These are phyloP conservation scores for Halcyon leucocephala DNA, from an alignment of 2,797 vertebrate species.

Conservation along the genomic window DNA sequence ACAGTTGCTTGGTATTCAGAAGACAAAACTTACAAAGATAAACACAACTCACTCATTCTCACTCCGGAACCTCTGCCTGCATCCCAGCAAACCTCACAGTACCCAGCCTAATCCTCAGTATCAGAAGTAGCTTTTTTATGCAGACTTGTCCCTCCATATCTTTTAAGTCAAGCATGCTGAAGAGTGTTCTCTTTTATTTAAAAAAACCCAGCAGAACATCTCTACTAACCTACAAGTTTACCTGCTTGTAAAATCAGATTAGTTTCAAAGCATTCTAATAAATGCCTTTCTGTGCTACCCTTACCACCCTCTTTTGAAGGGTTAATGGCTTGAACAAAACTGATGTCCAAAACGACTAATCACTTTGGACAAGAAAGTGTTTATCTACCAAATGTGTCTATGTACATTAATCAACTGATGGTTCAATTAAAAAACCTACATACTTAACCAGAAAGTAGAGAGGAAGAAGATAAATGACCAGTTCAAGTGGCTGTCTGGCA, in stretches of 20 bases:
- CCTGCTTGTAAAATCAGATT: neutral
- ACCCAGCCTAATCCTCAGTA: neutral
- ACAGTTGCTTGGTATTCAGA: neutral
- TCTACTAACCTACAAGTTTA: neutral
- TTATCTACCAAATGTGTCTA: neutral
- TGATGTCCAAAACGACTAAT: neutral
- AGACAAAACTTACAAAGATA: neutral
- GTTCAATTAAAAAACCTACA: neutral
- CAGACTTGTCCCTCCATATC: neutral
- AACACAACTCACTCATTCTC: neutral
- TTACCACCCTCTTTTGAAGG: neutral
- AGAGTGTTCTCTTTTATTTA: accelerated
- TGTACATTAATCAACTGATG: neutral
- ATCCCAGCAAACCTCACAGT: neutral
- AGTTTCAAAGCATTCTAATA: neutral
- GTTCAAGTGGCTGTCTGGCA: neutral
- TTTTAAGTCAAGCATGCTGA: neutral
- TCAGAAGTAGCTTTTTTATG: neutral
- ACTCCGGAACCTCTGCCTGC: neutral
- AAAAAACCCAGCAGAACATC: neutral
- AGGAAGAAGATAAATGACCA: neutral
- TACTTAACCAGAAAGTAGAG: neutral
- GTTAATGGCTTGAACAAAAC: neutral
- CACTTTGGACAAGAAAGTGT: neutral
- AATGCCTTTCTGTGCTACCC: neutral